Conservation (phyloP, 2,797 vertebrate species). For the Potorous gilbertii region DNA sequence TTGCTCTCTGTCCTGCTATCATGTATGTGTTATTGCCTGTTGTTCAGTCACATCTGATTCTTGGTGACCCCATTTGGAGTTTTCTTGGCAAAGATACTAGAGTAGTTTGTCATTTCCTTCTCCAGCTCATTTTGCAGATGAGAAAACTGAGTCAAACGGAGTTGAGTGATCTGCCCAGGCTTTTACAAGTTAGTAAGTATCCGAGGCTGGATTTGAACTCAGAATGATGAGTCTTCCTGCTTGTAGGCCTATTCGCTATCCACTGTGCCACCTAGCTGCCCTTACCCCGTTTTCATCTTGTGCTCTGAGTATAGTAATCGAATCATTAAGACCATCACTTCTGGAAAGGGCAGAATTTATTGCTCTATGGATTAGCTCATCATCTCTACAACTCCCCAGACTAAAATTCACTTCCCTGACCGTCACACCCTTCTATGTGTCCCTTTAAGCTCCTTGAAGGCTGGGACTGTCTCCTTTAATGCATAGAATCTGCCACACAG, state of each 20-base stretch:
- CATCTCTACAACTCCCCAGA: neutral
- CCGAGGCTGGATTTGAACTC: neutral
- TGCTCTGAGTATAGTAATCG: neutral
- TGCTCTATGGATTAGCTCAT: neutral
- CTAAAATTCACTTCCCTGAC: neutral
- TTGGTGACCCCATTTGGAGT: neutral
- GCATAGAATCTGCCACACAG: neutral
- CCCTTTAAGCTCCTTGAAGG: neutral
- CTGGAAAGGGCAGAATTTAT: neutral
- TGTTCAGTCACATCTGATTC: neutral
- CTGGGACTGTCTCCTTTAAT: neutral
- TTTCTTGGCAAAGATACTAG: too few species aligned
- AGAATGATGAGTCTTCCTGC: neutral
- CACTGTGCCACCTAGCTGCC: neutral
- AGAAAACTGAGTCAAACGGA: neutral
- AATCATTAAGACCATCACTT: neutral
- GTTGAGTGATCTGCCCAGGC: neutral
- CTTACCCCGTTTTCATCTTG: neutral
- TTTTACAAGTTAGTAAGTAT: neutral
- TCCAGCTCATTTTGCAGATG: too few species aligned
- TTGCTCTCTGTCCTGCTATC: neutral
- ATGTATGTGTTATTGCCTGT: neutral
- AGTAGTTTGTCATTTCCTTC: too few species aligned
- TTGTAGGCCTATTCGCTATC: rapidly evolving
- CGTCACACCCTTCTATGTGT: neutral